Evolutionary conservation across 2,797 vertebrate species (phyloP), one percentile per base, ranked within the genome.

Genomic region (Triplophysa yarkandensis): DNA sequence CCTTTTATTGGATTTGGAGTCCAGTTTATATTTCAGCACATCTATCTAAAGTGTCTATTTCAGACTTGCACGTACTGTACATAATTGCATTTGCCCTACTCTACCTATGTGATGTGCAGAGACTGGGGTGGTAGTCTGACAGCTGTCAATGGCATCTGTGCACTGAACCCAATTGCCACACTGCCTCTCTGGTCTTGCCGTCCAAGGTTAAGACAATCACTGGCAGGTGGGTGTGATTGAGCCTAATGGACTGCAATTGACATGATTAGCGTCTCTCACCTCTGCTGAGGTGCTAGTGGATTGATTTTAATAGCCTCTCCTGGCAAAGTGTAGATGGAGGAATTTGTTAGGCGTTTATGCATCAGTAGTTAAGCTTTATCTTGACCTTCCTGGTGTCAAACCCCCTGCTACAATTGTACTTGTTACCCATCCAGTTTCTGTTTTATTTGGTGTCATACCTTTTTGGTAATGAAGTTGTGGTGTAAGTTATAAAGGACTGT

Each of bases 171-270:
- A 50, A 60, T 64, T 68, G 74, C 72, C 21, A 48, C 64, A 34
- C 61, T 68, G 50, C 64, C 61, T 54, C 39, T 43, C 30, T 11
- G 58, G 48, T 73, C 67, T 68, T 68, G 64, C 63, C 34, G 32
- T 60, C 67, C 77, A 83, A 83, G 82, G 82, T 83, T 75, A 82
- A 81, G 73, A 74, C 81, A 54, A 28, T 74, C 67, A 65, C 64
- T 32, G 68, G 69, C 81, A 83, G 82, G 74, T 80, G 81, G 66
- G 70, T 74, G 74, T 78, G 82, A 80, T 82, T 72, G 73, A 80
- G 81, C 69, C 80, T 83, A 82, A 80, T 83, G 73, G 73, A 80
- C 78, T 78, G 60, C 63, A 83, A 72, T 83, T 76, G 75, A 83
- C 80, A 81, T 80, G 82, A 85, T 85, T 77, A 82, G 84, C 64